Percentiles rank a stretch among this genome's conserved stretches.
phyloP scores from a whole-genome alignment of 2,888 invertebrate genomes.

The Seira ritae region DNA sequence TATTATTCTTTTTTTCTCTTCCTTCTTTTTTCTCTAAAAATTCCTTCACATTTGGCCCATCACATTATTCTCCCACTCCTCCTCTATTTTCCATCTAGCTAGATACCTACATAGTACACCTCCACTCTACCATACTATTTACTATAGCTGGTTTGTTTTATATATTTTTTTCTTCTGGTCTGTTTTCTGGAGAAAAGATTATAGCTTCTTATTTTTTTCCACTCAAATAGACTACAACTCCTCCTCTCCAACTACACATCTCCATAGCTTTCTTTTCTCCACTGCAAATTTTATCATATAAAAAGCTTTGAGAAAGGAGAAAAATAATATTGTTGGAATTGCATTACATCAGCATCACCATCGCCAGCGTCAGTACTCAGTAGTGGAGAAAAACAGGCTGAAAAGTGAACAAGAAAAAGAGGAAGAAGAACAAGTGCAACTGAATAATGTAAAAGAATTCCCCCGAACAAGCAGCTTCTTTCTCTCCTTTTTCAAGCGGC shows the following conservation, averaged over 20 bases:
- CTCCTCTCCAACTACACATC: no score
- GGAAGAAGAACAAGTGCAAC: conserved; percentile 17
- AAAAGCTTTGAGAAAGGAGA: conserved; percentile 21
- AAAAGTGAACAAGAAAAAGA: conserved; percentile 27
- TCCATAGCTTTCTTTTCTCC: conserved; percentile 17
- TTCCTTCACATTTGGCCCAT: conserved; percentile 42
- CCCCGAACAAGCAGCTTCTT: conserved; percentile 38
- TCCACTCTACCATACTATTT: no score
- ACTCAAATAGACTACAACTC: background rate
- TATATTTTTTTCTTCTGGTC: background rate
- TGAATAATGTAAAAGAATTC: conserved; percentile 36
- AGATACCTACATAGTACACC: no score
- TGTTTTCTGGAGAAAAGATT: conserved; percentile 34
- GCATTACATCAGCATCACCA: conserved; percentile 47
- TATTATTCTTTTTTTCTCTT: conserved; percentile 37
- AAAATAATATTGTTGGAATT: conserved; percentile 47
- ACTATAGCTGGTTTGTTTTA: no score
- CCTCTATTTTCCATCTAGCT: no score
- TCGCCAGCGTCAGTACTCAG: no score
- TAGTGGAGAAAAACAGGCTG: conserved; percentile 5
- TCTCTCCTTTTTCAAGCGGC: conserved; percentile 27
- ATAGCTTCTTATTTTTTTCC: conserved; percentile 51
- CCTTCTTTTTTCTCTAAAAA: conserved; percentile 16
- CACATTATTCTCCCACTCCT: conserved; percentile 46
- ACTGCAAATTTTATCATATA: conserved; percentile 41